Evolutionary conservation across 2,797 vertebrate species (phyloP), one percentile per base, ranked within the genome.

Genomic region (Odontamblyopus lacepedii): DNA sequence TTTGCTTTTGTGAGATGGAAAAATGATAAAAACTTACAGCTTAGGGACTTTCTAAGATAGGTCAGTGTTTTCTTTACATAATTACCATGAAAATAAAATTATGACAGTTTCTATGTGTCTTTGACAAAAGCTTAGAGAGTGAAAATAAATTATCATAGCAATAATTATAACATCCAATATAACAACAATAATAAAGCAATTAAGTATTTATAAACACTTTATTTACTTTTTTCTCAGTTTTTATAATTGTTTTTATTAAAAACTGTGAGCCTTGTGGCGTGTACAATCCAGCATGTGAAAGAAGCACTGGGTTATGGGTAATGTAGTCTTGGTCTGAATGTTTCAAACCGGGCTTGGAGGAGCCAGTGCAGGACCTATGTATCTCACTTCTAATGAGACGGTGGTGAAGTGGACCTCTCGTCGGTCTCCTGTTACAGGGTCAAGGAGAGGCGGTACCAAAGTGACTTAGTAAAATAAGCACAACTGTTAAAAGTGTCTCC

Each of bases 121-220:
- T 93, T 87, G 89, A 94, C 85, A 83, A 93, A 94, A 94, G 91
- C 89, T 91, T 91, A 81, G 91, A 93, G 89, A 93, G 92, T 94
- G 93, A 94, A 95, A 95, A 95, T 95, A 95, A 95, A 95, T 95
- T 94, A 95, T 95, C 74, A 90, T 89, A 92, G 91, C 94, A 94
- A 94, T 94, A 95, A 94, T 94, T 93, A 94, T 93, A 92, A 94
- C 92, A 94, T 90, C 90, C 94, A 93, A 91, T 92, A 92, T 91
- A 93, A 94, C 93, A 94, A 93, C 91, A 90, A 94, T 91, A 92
- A 92, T 93, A 93, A 63, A 63, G 92, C 92, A 94, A 93, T 94
- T 91, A 92, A 91, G 91, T 87, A 87, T 93, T 93, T 94, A 95
- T 94, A 94, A 94, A 95, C 93, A 92, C 89, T 93, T 92, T 91